Conservation (phyloP, 2,797 vertebrate species). For the Forpus xanthops region DNA sequence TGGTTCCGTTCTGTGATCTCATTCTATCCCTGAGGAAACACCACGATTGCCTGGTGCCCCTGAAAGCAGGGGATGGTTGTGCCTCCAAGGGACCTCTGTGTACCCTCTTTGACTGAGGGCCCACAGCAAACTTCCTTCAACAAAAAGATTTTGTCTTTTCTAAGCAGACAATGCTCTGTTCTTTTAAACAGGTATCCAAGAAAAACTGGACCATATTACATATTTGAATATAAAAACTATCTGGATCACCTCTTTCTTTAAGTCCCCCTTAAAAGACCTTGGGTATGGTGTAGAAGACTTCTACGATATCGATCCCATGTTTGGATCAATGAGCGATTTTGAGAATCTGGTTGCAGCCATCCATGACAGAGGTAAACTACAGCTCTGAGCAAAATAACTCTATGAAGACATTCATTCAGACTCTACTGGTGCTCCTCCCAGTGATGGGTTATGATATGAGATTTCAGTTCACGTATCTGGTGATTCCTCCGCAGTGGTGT, state of each 20-base stretch:
- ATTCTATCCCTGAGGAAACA: not conserved
- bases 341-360: conserved; percentile 87
- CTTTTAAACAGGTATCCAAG: conserved; percentile 83
- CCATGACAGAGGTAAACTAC: conserved; percentile 86
- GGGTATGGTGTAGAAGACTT: conserved; percentile 93
- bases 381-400: not conserved
- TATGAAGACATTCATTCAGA: fast-evolving
- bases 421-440: not conserved
- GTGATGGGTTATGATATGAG: not conserved
- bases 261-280: conserved; percentile 89
- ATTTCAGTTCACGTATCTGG: not conserved
- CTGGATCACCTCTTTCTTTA: conserved; percentile 93
- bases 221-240: conserved; percentile 89
- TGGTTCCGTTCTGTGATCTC: not conserved
- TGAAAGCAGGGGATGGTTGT: not conserved
- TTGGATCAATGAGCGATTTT: conserved; percentile 94
- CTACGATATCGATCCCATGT: conserved; percentile 86
- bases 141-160: not conserved
- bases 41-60: not conserved
- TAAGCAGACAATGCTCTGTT: not conserved
- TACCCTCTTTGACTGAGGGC: not conserved
- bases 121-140: not conserved
- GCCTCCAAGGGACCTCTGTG: not conserved
- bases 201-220: conserved; percentile 87
- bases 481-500: fast-evolving